A percentile compares a stretch with the other conserved stretches of the same genome.
phyloP scores from a whole-genome alignment of 1,140 invertebrate genomes.

The Heliconius nattereri region DNA sequence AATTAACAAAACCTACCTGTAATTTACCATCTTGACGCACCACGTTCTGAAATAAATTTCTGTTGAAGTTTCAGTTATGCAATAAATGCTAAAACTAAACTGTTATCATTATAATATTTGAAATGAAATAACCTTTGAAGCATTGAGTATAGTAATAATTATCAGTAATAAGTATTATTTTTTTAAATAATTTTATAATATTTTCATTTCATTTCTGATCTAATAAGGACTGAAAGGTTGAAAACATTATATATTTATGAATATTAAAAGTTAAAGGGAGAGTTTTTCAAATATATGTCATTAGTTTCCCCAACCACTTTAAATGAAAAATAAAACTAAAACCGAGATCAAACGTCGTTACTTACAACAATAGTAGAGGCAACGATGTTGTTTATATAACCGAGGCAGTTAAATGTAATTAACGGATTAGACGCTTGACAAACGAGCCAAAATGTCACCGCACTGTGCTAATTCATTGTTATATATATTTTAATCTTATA shows the following conservation, averaged over 20 bases:
- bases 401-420: slow-evolving; percentile 10
- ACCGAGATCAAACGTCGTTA: background rate
- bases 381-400: slow-evolving; percentile 1
- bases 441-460: slow-evolving; percentile 12
- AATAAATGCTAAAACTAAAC: no score
- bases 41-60: no score
- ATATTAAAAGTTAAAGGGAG: background rate
- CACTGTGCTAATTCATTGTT: background rate
- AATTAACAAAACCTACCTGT: no score
- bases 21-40: no score
- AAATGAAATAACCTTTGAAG: no score
- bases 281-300: background rate
- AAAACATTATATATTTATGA: background rate
- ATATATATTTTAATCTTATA: slow-evolving; percentile 11
- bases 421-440: slow-evolving; percentile 14
- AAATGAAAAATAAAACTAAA: background rate
- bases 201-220: no score
- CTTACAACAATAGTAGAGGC: background rate
- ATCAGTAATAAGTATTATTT: no score
- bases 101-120: no score
- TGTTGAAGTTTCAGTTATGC: no score
- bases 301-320: background rate
- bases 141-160: no score
- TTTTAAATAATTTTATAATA: no score
- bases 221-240: no score